A percentile compares a stretch with the other conserved stretches of the same genome.
Conservation (phyloP, 2,888 invertebrate species). For the Caenorhabditis sinica region DNA sequence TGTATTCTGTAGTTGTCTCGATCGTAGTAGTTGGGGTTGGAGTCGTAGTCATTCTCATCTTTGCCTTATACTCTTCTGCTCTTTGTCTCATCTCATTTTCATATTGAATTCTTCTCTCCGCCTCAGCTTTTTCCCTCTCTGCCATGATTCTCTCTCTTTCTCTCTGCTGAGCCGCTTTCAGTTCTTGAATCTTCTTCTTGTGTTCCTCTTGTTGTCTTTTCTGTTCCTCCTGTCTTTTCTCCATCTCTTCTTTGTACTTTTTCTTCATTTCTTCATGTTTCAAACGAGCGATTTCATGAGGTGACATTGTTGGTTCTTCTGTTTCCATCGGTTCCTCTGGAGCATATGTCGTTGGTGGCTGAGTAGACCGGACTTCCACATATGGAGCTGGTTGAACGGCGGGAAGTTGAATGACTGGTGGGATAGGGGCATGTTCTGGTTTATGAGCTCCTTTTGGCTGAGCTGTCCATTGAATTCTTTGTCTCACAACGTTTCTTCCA, state of each 20-base stretch:
- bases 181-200: conserved; percentile 45
- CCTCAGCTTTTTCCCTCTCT: conserved; percentile 29
- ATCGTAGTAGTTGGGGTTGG: conserved; percentile 47
- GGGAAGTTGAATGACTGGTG: conserved; percentile 15
- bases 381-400: background rate
- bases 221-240: conserved; percentile 49
- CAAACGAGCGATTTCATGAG: conserved; percentile 42
- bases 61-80: conserved; percentile 35
- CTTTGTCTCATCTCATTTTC: conserved; percentile 52
- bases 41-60: conserved; percentile 30
- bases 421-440: conserved; percentile 12
- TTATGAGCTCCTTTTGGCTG: conserved; percentile 43
- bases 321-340: conserved; percentile 22
- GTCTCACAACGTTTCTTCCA: conserved; percentile 57
- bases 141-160: conserved; percentile 46
- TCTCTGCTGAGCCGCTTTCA: conserved; percentile 24
- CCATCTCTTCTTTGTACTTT: conserved; percentile 52
- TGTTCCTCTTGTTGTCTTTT: conserved; percentile 52
- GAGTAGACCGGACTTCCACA: background rate
- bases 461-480: conserved; percentile 68
- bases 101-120: conserved; percentile 45
- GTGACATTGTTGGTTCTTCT: conserved; percentile 25
- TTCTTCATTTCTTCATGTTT: conserved; percentile 59
- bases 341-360: background rate
- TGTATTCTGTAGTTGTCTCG: conserved; percentile 42